A percentile compares a stretch with the other conserved stretches of the same genome.
These are phyloP conservation scores for Clusia tigrina DNA, from an alignment of 2,888 invertebrate species.

Conservation along the genomic window DNA sequence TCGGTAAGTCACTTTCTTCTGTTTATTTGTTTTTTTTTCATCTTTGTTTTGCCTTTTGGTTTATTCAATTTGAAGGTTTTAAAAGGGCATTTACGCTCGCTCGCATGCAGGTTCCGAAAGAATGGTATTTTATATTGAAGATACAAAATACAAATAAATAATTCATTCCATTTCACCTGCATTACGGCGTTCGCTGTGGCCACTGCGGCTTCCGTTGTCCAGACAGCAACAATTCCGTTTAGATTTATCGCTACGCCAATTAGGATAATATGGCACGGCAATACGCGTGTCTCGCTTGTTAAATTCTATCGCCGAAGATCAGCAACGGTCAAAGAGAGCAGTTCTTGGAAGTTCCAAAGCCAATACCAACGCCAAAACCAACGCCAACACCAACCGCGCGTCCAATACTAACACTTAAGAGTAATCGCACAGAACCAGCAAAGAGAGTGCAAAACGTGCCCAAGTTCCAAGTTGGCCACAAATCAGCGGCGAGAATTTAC, in stretches of 20 bases:
- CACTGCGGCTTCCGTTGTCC: neutral
- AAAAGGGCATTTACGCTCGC: no score
- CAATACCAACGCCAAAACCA: constrained; percentile 6
- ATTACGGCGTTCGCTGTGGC: neutral
- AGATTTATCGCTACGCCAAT: constrained; percentile 46
- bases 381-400: neutral
- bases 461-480: neutral
- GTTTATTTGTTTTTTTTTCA: no score
- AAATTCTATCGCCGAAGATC: neutral
- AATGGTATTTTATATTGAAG: no score
- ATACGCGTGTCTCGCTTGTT: constrained; percentile 15
- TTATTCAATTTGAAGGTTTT: no score
- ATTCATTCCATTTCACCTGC: constrained; percentile 1
- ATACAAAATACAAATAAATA: no score
- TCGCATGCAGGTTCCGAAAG: no score
- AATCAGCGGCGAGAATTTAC: constrained; percentile 26
- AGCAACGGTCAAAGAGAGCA: constrained; percentile 20
- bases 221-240: constrained; percentile 28
- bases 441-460: no score
- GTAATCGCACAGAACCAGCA: no score
- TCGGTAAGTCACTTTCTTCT: no score
- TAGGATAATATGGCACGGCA: constrained; percentile 40
- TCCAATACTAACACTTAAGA: no score
- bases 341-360: constrained; percentile 36
- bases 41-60: no score